A percentile compares a stretch with the other conserved stretches of the same genome.
These are phyloP conservation scores for Corydoras maculifer DNA, from an alignment of 2,113 vertebrate genomes.

Conservation along the genomic window DNA sequence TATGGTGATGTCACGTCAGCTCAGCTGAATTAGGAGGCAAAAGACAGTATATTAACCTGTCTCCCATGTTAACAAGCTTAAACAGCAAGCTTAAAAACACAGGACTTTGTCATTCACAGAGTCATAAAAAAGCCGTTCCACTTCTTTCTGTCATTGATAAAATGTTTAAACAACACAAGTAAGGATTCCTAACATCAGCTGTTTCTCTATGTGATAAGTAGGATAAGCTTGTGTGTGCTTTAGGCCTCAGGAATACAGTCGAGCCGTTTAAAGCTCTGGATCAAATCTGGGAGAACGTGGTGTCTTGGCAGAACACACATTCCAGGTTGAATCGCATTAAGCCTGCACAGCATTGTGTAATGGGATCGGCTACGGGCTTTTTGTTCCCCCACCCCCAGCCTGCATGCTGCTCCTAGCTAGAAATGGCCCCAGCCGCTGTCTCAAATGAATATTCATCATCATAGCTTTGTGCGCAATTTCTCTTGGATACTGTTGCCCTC, in stretches of 20 bases:
- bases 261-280: slow-evolving; percentile 32
- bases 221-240: slow-evolving; percentile 27
- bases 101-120: background rate
- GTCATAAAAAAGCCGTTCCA: background rate
- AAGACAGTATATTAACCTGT: too few relatives aligned
- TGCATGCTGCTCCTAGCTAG: slow-evolving; percentile 39
- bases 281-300: slow-evolving; percentile 39
- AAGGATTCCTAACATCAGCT: slow-evolving; percentile 32
- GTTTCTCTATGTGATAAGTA: slow-evolving; percentile 25
- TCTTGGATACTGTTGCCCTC: slow-evolving; percentile 37
- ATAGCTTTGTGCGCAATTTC: slow-evolving; percentile 42
- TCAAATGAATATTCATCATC: slow-evolving; percentile 51
- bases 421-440: slow-evolving; percentile 45
- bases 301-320: slow-evolving; percentile 42
- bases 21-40: too few relatives aligned
- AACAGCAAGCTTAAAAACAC: background rate
- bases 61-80: background rate
- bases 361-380: slow-evolving; percentile 51
- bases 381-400: slow-evolving; percentile 38
- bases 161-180: slow-evolving; percentile 25
- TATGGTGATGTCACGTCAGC: too few relatives aligned
- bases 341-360: slow-evolving; percentile 45
- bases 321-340: slow-evolving; percentile 51
- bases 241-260: slow-evolving; percentile 10
- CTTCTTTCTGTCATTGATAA: slow-evolving; percentile 23